These are phyloP conservation scores for Oryzias celebensis DNA, from an alignment of 2,113 vertebrate genomes.

Conservation along the genomic window DNA sequence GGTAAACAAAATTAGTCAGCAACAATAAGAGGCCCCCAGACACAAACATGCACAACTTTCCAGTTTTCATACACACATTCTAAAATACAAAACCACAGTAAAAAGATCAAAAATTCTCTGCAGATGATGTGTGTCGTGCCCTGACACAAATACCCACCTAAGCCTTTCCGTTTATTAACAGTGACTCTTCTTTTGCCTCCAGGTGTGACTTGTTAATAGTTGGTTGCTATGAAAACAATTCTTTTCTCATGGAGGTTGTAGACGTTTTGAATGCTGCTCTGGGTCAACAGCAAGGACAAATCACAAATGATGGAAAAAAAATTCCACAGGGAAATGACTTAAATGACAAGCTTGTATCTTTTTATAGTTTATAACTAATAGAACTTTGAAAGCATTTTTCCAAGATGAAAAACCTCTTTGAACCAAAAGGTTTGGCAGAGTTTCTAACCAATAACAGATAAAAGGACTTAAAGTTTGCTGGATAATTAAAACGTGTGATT, in stretches of 20 bases:
- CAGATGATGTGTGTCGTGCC: conserved; percentile 36
- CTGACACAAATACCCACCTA: conserved; percentile 11
- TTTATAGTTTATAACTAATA: conserved; percentile 6
- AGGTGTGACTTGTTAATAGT: conserved; percentile 38
- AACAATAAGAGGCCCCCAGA: conserved; percentile 2
- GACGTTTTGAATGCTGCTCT: conserved; percentile 28
- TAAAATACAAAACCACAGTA: conserved; percentile 24
- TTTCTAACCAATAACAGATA: background rate
- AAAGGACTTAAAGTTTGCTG: background rate
- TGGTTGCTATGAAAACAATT: conserved; percentile 46
- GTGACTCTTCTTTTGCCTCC: conserved; percentile 34
- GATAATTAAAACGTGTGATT: background rate
- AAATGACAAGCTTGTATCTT: conserved; percentile 18
- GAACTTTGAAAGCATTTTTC: conserved; percentile 3
- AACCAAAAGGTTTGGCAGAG: background rate
- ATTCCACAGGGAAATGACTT: background rate
- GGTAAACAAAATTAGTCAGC: conserved; percentile 3
- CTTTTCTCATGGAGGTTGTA: conserved; percentile 6
- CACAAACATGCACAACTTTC: conserved; percentile 1
- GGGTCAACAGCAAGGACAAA: conserved; percentile 7
- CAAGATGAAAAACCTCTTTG: conserved; percentile 9
- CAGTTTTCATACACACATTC: conserved; percentile 15
- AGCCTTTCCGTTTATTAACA: conserved; percentile 24
- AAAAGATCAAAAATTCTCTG: conserved; percentile 25
- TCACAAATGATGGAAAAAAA: conserved; percentile 17